phyloP scores from a whole-genome alignment of 2,113 vertebrate genomes.

The Fulica atra region DNA sequence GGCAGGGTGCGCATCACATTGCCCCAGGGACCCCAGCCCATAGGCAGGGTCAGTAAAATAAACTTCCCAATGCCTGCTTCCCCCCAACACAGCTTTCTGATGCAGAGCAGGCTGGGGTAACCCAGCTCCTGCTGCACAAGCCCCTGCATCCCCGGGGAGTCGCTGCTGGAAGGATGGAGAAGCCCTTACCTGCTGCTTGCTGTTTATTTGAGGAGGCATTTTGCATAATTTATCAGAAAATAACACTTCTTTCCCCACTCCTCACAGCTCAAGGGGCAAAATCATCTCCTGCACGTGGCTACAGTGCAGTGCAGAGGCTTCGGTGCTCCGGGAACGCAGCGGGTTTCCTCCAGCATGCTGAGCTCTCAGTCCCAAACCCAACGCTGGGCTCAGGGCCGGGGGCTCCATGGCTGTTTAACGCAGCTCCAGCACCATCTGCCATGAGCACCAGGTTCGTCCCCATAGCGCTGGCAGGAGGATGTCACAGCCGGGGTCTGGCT shows the following conservation, averaged over 20 bases:
- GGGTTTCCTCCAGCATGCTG: not conserved
- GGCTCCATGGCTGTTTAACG: not conserved
- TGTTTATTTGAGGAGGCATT: constrained; percentile 27
- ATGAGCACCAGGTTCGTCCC: not conserved
- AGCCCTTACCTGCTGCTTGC: not conserved
- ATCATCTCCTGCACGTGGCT: not conserved
- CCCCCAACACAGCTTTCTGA: too few relatives aligned
- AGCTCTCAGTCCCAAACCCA: not conserved
- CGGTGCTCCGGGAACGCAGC: not conserved
- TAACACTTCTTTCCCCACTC: not conserved
- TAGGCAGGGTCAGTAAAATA: not conserved
- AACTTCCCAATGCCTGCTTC: not conserved
- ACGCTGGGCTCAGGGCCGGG: not conserved
- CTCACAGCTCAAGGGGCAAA: not conserved
- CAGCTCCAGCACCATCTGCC: not conserved
- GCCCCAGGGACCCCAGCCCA: not conserved
- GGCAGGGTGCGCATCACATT: not conserved
- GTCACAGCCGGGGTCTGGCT: not conserved
- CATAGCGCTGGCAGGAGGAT: not conserved
- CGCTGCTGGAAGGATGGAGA: fast-evolving
- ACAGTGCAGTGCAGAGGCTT: not conserved
- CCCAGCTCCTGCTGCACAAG: fast-evolving
- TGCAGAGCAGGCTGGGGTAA: not conserved
- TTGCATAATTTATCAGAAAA: constrained; percentile 30
- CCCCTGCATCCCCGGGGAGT: fast-evolving